phyloP scores from a whole-genome alignment of 2,113 vertebrate genomes.

The Limnothrissa miodon region DNA sequence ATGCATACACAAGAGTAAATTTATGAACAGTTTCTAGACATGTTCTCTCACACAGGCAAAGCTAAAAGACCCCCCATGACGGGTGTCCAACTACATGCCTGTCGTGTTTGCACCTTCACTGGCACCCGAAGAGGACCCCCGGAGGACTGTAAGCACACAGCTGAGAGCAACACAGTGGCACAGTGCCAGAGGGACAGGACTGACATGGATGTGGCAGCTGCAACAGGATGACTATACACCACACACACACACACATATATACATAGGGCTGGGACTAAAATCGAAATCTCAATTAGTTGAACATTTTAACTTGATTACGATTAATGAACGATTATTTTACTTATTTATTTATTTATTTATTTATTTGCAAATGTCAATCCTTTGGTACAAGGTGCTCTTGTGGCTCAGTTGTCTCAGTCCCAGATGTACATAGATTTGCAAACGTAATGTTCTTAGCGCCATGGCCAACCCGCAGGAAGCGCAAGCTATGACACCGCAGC shows the following conservation, averaged over 20 bases:
- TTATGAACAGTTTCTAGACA: neutral
- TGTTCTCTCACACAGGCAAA: neutral
- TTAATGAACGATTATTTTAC: no score
- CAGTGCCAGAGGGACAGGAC: neutral
- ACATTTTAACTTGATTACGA: no score
- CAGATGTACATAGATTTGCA: no score
- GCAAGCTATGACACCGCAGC: no score
- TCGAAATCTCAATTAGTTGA: no score
- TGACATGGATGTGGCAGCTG: conserved; percentile 2
- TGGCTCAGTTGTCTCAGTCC: no score
- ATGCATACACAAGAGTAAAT: neutral
- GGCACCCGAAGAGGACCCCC: conserved; percentile 3
- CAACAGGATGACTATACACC: neutral
- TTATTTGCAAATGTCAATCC: no score
- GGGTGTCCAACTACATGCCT: neutral
- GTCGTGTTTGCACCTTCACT: neutral
- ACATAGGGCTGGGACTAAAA: no score
- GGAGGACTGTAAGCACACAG: neutral
- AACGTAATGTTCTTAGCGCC: no score
- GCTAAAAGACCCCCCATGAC: neutral
- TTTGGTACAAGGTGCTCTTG: no score
- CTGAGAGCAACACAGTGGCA: neutral
- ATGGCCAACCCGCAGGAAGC: no score
- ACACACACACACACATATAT: neutral
- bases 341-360: no score